Conservation (phyloP, 2,888 invertebrate species). For the Cerceris ruficornis region DNA sequence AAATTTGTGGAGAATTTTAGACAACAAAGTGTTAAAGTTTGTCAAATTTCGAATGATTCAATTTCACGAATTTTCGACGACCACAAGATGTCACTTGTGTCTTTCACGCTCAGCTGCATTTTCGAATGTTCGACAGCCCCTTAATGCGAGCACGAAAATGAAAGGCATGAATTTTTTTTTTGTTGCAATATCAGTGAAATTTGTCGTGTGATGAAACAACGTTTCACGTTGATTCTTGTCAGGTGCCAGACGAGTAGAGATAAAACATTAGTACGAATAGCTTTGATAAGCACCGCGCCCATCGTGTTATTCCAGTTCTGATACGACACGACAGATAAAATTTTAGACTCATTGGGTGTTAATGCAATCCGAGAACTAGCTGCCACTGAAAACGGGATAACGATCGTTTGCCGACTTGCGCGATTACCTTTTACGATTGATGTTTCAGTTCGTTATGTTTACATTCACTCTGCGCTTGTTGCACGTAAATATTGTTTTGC, state of each 20-base stretch:
- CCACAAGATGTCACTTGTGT: too few species aligned
- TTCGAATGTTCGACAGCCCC: too few species aligned
- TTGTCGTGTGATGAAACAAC: conserved; percentile 45
- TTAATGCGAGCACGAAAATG: not conserved
- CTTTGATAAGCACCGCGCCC: conserved; percentile 72
- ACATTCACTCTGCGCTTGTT: not conserved
- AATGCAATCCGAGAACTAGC: conserved; percentile 12
- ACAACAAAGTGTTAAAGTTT: too few species aligned
- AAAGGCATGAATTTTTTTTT: conserved; percentile 4
- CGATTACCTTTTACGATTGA: not conserved
- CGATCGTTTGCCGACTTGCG: not conserved
- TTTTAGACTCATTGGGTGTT: conserved; percentile 37
- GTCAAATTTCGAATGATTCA: too few species aligned
- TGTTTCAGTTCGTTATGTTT: not conserved
- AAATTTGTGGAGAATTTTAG: too few species aligned
- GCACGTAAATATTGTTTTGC: not conserved
- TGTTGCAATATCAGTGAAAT: conserved; percentile 35
- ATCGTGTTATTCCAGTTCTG: conserved; percentile 56
- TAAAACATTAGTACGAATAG: conserved; percentile 75
- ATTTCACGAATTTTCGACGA: too few species aligned
- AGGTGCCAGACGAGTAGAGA: conserved; percentile 74
- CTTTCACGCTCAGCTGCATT: too few species aligned
- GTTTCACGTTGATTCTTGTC: conserved; percentile 71
- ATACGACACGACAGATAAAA: conserved; percentile 58
- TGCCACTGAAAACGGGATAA: not conserved